Base-by-base conservation (phyloP, 2,113 vertebrate species). In the Ptychochromis oligacanthus region DNA sequence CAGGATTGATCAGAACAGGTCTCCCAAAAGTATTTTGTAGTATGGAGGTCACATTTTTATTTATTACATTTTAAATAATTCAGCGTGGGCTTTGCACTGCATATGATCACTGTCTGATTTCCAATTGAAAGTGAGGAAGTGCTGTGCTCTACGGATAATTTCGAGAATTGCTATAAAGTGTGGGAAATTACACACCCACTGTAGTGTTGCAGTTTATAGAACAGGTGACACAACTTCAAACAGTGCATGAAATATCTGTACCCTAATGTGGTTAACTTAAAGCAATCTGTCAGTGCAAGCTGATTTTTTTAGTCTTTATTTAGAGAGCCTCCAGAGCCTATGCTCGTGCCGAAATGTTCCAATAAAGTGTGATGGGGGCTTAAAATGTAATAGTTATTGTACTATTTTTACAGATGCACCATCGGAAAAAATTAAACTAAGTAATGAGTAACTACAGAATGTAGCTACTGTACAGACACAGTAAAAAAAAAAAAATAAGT, bases 81-180 rank as follows among this genome's bases (percentile, higher is more conserved):
- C 62, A 43, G 20, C 22, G 26, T 46, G 18, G 43, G 36, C 34
- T 59, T 58, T 80, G 34, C 52, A 38, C 46, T 77, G 31, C 65
- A 60, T 77, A 60, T 62, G 36, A 61, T 40, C 59, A 80, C 28
- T 26, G 6, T 57, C 59, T 62, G 58, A 67, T 85, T 82, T 81
- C 77, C 78, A 87, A 77, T 84, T 74, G 52, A 82, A 74, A 81
- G 55, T 70, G 58, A 77, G 65, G 65, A 77, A 79, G 80, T 20
- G 22, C 14, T 61, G 49, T 58, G 65, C 59, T 43, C 40, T 22
- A n/a, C 56, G 40, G 34, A 24, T 85, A 54, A 78, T 79, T 64
- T 81, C 6, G 31, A 15, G 49, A 77, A 86, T 82, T 49, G 65
- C 59, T 57, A 70, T 43, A 77, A 84, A 76, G 22, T 64, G 77